Conservation (phyloP, 2,113 vertebrate species). For the human region GRCh38 chr20:10526001-10526500, state of each 20-base stretch:
- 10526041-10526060: not conserved
- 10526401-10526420: not conserved
- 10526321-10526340: not conserved
- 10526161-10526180: not conserved
- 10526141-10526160: not conserved
- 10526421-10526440: not conserved
- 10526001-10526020: not conserved
- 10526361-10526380: not conserved
- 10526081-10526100: not conserved
- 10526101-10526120: not conserved
- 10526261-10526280: not conserved
- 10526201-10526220: not conserved
- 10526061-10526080: not conserved
- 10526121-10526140: not conserved
- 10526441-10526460: not conserved
- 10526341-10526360: not conserved
- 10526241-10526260: not conserved
- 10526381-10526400: not conserved
- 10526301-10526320: not conserved
- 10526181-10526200: not conserved
- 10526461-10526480: not conserved
- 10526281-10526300: too few species aligned
- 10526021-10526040: not conserved
- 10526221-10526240: not conserved
- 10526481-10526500: not conserved